Evolutionary conservation across 2,113 vertebrate genomes (phyloP), one percentile per base, ranked within the genome.

Genomic region (Cisticola juncidis): DNA sequence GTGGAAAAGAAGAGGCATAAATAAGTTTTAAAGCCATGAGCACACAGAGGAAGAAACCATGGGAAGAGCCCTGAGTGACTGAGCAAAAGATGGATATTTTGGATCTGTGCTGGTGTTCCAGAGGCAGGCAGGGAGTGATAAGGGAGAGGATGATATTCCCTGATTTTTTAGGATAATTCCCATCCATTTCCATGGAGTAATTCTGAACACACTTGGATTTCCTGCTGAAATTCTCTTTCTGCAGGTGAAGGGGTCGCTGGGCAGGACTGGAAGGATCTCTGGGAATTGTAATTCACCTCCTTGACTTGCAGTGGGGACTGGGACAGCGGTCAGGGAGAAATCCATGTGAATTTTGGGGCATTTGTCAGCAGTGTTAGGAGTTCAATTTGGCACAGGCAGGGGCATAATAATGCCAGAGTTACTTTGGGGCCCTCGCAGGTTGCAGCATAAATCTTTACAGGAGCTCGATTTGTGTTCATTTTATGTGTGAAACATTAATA

Each of bases 401-500:
- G 78, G 36, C 35, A 56, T 85, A 95, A 90, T 57, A 90, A 87
- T 1, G 3, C 45, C 40, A 17, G 36, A 85, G 81, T 87, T 91
- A 88, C 86, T 94, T 79, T 53, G 24, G 60, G 51, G 65, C 48
- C 77, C 87, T 84, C 38, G 29, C 56, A 18, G 3, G 2, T 21
- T 31, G 45, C 35, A 48, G 36, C 82, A 92, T 94, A 86, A 92
- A 95, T 95, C 89, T 76, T 35, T 5, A 36, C 22, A 44, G 44
- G 45, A 14, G 65, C 70, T 95, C 89, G 73, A 53, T 82, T 68
- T 81, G 80, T 84, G 89, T 79, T 94, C 78, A 1, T 69, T 95
- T 89, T 88, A 81, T 89, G 93, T 86, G 93, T 44, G 91, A 81
- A 88, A 61, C 89, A 45, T 88, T 95, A 94, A 95, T 91, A 95